Conservation (phyloP, 1,140 invertebrate genomes). For the Sweltsa coloradensis region DNA sequence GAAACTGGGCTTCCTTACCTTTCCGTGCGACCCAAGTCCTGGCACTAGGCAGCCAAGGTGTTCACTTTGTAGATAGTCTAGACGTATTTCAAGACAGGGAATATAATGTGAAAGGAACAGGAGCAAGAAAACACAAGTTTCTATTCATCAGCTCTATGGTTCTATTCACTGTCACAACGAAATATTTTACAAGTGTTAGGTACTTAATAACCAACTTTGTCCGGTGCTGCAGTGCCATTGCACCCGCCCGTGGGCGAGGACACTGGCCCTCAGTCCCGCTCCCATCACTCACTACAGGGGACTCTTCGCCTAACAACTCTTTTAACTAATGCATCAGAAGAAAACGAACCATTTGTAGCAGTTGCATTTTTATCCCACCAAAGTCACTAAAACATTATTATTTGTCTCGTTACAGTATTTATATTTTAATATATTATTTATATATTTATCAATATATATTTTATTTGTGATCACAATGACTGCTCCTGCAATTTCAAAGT, state of each 20-base stretch:
- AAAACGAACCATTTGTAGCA: constrained; percentile 1
- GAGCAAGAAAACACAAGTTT: constrained; percentile 4
- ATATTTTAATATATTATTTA: not conserved
- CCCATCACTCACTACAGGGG: not conserved
- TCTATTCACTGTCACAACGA: constrained; percentile 16
- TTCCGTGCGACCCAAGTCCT: too few relatives aligned
- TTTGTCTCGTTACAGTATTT: constrained; percentile 5
- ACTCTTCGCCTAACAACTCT: not conserved
- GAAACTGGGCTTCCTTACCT: too few relatives aligned
- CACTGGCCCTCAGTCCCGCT: not conserved
- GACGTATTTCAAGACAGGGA: too few relatives aligned
- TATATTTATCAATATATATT: not conserved
- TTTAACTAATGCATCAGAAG: not conserved
- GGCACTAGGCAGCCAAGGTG: too few relatives aligned
- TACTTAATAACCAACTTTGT: constrained; percentile 9
- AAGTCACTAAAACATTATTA: constrained; percentile 7
- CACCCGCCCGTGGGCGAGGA: not conserved
- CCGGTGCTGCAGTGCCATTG: too few relatives aligned
- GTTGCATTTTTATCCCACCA: not conserved
- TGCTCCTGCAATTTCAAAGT: constrained; percentile 6
- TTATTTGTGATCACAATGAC: constrained; percentile 10
- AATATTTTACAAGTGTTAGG: constrained; percentile 14
- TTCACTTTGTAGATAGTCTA: too few relatives aligned
- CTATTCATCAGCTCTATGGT: constrained; percentile 14
- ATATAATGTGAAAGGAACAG: too few relatives aligned